A percentile compares a stretch with the other conserved stretches of the same genome.
These are phyloP conservation scores for Melanotaenia parkinsoni DNA, from an alignment of 2,797 vertebrate species.

Conservation along the genomic window DNA sequence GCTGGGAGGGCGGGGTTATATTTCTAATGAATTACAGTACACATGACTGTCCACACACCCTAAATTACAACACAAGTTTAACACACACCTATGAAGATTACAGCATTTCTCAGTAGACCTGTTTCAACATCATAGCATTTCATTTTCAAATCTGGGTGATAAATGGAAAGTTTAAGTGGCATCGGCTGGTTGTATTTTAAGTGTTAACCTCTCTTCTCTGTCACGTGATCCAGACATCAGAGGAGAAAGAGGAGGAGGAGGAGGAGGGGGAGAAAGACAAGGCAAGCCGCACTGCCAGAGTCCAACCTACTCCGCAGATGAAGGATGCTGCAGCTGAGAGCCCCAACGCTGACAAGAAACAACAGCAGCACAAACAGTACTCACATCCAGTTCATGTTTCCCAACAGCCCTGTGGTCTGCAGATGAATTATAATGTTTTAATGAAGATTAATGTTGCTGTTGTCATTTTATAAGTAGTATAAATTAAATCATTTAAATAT, in stretches of 20 bases:
- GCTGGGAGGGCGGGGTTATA: background rate
- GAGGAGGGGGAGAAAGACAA: conserved; percentile 78
- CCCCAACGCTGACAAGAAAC: conserved; percentile 78
- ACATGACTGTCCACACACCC: no score
- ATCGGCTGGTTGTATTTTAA: background rate
- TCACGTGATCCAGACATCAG: conserved; percentile 64
- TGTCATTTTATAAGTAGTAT: background rate
- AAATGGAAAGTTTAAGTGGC: background rate
- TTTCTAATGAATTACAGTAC: background rate
- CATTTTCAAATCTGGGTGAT: accelerated
- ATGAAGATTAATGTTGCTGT: background rate
- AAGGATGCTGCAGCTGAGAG: conserved; percentile 71
- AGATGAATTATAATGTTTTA: background rate
- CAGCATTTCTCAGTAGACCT: background rate
- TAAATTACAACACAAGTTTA: no score
- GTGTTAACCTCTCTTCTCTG: background rate
- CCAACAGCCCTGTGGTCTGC: background rate
- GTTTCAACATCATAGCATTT: background rate
- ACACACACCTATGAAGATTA: background rate
- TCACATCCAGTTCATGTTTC: background rate
- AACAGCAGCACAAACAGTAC: conserved; percentile 56
- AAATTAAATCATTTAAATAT: background rate
- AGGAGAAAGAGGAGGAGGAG: conserved; percentile 75
- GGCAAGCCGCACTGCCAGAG: conserved; percentile 78
- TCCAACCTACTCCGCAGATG: conserved; percentile 81